A percentile compares a stretch with the other conserved stretches of the same genome.
These are phyloP conservation scores for Puntigrus tetrazona DNA, from an alignment of 2,113 vertebrate genomes.

Conservation along the genomic window DNA sequence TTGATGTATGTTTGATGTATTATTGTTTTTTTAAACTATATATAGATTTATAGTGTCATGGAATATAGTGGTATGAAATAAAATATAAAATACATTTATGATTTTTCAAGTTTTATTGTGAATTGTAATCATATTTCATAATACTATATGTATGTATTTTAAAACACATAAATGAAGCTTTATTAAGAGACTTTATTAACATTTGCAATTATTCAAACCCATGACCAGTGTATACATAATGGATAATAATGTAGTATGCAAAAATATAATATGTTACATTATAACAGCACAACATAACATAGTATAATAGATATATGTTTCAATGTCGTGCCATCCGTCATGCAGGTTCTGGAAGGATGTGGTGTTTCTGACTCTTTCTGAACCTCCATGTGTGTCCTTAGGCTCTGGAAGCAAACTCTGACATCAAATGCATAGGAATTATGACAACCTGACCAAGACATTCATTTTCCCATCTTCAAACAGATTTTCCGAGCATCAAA, in stretches of 20 bases:
- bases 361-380: not conserved
- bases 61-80: too few relatives aligned
- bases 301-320: not conserved
- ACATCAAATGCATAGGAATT: not conserved
- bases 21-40: too few relatives aligned
- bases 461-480: constrained; percentile 7
- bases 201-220: too few relatives aligned
- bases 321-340: not conserved
- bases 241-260: too few relatives aligned
- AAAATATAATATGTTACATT: too few relatives aligned
- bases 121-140: not conserved
- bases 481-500: not conserved
- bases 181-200: not conserved
- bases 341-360: not conserved
- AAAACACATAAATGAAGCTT: too few relatives aligned
- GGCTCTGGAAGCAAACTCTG: not conserved
- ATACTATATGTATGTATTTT: not conserved
- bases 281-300: too few relatives aligned
- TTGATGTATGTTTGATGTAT: not conserved
- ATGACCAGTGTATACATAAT: too few relatives aligned
- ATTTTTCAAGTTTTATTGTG: too few relatives aligned
- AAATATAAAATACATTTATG: too few relatives aligned
- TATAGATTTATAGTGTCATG: too few relatives aligned
- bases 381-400: not conserved
- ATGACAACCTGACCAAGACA: not conserved